These are phyloP conservation scores for Aphidius ervi DNA, from an alignment of 1,140 invertebrate genomes.

Conservation along the genomic window DNA sequence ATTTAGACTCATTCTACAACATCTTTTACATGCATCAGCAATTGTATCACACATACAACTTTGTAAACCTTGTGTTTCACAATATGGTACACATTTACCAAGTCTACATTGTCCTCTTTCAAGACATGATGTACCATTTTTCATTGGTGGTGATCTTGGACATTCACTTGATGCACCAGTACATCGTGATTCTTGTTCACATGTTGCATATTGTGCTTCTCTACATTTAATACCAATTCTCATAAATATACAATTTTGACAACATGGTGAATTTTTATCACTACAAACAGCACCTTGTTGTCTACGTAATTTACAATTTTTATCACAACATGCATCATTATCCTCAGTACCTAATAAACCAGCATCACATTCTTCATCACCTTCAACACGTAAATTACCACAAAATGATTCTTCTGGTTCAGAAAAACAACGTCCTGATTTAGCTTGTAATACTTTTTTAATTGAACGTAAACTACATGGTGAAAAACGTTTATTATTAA, in stretches of 20 bases:
- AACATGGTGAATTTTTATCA: constrained; percentile 93
- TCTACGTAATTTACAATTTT: constrained; percentile 81
- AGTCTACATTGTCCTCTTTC: constrained; percentile 81
- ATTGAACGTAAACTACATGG: constrained; percentile 91
- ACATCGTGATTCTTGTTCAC: constrained; percentile 81
- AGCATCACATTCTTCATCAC: constrained; percentile 91
- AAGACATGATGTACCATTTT: constrained; percentile 79
- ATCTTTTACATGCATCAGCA: constrained; percentile 81
- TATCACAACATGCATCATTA: constrained; percentile 87
- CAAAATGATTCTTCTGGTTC: constrained; percentile 93
- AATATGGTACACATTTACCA: constrained; percentile 87
- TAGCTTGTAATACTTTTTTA: constrained; percentile 85
- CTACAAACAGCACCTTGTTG: constrained; percentile 81
- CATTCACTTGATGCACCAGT: constrained; percentile 70
- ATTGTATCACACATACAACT: constrained; percentile 94
- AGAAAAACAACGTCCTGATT: constrained; percentile 87
- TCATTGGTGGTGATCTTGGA: constrained; percentile 79
- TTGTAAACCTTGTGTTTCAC: constrained; percentile 85
- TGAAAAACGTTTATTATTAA: constrained; percentile 96
- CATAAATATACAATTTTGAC: constrained; percentile 84
- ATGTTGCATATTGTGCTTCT: constrained; percentile 82
- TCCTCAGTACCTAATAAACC: constrained; percentile 88
- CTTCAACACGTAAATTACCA: constrained; percentile 88
- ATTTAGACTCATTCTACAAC: constrained; percentile 85
- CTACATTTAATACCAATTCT: constrained; percentile 75